Evolutionary conservation across 2,888 invertebrate genomes (phyloP).

Genomic region (Hirtodrosophila duncani): DNA sequence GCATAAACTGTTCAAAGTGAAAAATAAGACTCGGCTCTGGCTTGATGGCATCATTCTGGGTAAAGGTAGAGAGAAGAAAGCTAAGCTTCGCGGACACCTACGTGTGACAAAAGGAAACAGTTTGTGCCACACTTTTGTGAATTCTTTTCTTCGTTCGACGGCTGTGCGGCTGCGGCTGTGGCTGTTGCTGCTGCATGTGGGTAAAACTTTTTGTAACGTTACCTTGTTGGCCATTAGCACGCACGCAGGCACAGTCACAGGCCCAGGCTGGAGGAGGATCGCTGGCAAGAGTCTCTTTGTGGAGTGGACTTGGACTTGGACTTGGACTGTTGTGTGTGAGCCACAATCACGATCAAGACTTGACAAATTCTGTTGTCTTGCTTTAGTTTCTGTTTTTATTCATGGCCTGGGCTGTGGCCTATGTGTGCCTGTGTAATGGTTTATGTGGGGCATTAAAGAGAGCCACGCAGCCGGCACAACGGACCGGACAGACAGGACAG

Average conservation of each 20-base stretch:
- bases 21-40: slow-evolving; percentile 46
- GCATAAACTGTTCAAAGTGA: slow-evolving; percentile 65
- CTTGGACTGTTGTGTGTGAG: slow-evolving; percentile 12
- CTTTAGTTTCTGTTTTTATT: slow-evolving; percentile 39
- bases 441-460: slow-evolving; percentile 47
- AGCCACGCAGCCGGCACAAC: too few species aligned
- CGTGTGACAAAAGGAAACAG: slow-evolving; percentile 62
- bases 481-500: too few species aligned
- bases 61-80: too few species aligned
- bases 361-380: slow-evolving; percentile 75
- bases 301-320: slow-evolving; percentile 4
- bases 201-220: slow-evolving; percentile 29
- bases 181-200: slow-evolving; percentile 51
- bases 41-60: slow-evolving; percentile 66
- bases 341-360: slow-evolving; percentile 71
- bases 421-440: slow-evolving; percentile 13
- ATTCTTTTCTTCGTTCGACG: slow-evolving; percentile 2
- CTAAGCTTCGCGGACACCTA: slow-evolving; percentile 53
- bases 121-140: slow-evolving; percentile 68
- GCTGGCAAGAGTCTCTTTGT: slow-evolving; percentile 3
- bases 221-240: slow-evolving; percentile 68
- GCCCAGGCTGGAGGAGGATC: background rate
- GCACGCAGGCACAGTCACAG: slow-evolving; percentile 42
- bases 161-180: background rate
- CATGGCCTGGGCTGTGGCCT: slow-evolving; percentile 11